Evolutionary conservation across 2,113 vertebrate species (phyloP).

Genomic region (Pelmatolapia mariae): DNA sequence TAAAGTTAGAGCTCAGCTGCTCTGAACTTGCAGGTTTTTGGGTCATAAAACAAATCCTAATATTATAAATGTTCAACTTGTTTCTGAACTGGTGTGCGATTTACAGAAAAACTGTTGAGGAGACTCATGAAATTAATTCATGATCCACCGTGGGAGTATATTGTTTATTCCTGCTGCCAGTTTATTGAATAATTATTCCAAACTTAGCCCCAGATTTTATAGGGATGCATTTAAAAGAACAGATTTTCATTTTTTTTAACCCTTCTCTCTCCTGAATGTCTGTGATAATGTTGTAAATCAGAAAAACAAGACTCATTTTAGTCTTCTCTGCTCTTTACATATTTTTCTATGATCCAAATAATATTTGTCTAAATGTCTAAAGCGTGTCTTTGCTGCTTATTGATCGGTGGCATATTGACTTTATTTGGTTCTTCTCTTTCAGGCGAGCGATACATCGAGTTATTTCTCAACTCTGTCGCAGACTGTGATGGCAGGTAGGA

Average conservation of each 20-base stretch:
- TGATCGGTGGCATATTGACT: neutral
- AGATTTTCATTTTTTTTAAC: neutral
- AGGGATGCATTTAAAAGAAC: neutral
- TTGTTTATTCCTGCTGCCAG: neutral
- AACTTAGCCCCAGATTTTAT: fast-evolving
- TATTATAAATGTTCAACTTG: neutral
- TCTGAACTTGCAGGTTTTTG: neutral
- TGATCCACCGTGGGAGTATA: neutral
- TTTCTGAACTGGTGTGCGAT: fast-evolving
- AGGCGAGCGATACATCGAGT: constrained; percentile 82
- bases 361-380: neutral
- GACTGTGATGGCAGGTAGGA: neutral
- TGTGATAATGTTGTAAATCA: neutral
- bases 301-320: neutral
- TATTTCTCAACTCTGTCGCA: constrained; percentile 79
- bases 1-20: fast-evolving
- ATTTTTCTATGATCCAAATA: neutral
- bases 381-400: fast-evolving
- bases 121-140: neutral
- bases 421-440: neutral
- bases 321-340: neutral
- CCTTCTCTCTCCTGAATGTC: neutral
- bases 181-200: neutral
- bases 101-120: neutral
- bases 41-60: neutral